These are phyloP conservation scores for Portunus trituberculatus DNA, from an alignment of 1,140 invertebrate genomes.

Conservation along the genomic window DNA sequence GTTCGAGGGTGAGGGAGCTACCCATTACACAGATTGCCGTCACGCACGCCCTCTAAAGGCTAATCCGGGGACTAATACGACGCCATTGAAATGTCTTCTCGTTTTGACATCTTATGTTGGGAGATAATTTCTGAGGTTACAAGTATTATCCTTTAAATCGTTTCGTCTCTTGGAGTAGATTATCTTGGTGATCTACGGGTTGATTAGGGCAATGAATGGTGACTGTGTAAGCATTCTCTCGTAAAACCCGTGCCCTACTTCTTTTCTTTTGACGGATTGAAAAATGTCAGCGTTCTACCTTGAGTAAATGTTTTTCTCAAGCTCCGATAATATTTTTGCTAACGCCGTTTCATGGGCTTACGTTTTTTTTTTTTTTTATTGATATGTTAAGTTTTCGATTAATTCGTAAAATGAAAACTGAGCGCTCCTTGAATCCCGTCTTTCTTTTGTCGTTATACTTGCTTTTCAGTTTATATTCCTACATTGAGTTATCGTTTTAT, in stretches of 20 bases:
- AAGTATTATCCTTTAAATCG: background rate
- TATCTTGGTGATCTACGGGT: background rate
- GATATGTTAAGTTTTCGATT: no score
- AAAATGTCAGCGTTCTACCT: background rate
- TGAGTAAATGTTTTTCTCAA: background rate
- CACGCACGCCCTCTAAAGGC: background rate
- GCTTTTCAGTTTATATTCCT: no score
- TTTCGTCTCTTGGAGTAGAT: background rate
- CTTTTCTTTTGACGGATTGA: background rate
- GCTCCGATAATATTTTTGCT: no score
- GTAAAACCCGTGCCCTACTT: no score
- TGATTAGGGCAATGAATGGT: background rate
- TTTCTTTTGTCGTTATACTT: no score
- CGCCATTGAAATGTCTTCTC: background rate
- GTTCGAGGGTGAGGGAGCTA: background rate
- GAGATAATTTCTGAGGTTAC: background rate
- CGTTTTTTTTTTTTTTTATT: no score
- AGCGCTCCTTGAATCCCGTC: no score
- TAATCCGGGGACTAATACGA: background rate
- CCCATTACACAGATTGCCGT: background rate
- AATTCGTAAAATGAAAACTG: no score
- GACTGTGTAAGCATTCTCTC: no score
- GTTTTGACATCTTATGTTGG: background rate
- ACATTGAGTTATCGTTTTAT: no score
- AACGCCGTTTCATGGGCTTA: no score